phyloP scores from a whole-genome alignment of 2,888 invertebrate genomes.

The Chaitophorus viminalis region DNA sequence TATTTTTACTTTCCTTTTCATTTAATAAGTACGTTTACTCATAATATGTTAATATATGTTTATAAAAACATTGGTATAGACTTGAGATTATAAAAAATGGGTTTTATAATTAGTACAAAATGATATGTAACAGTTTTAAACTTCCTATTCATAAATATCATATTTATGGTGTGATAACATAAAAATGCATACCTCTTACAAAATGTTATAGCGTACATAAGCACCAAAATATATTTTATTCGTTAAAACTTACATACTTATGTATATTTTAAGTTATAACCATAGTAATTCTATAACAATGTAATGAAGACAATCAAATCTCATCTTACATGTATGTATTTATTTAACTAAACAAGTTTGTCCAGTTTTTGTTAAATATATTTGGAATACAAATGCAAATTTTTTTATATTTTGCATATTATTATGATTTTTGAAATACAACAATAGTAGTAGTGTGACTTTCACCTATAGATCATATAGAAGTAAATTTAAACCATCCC shows the following conservation, averaged over 20 bases:
- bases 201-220: not conserved
- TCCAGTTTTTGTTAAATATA: constrained; percentile 18
- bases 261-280: not conserved
- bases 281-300: not conserved
- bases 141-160: not conserved
- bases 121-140: not conserved
- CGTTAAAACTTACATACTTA: not conserved
- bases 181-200: not conserved
- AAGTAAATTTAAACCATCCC: too few species aligned
- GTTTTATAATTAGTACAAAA: not conserved
- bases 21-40: not conserved
- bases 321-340: constrained; percentile 10
- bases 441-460: constrained; percentile 6
- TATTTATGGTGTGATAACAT: not conserved
- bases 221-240: not conserved
- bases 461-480: constrained; percentile 3
- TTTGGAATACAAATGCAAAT: not conserved
- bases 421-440: constrained; percentile 9
- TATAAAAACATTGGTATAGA: not conserved
- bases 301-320: not conserved
- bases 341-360: constrained; percentile 12
- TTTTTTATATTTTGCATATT: constrained; percentile 1
- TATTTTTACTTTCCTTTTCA: constrained; percentile 25
- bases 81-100: not conserved
- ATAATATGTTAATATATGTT: not conserved